Evolutionary conservation across 2,888 invertebrate species (phyloP), one percentile per base, ranked within the genome.

Genomic region (Tetrapedia diversipes): DNA sequence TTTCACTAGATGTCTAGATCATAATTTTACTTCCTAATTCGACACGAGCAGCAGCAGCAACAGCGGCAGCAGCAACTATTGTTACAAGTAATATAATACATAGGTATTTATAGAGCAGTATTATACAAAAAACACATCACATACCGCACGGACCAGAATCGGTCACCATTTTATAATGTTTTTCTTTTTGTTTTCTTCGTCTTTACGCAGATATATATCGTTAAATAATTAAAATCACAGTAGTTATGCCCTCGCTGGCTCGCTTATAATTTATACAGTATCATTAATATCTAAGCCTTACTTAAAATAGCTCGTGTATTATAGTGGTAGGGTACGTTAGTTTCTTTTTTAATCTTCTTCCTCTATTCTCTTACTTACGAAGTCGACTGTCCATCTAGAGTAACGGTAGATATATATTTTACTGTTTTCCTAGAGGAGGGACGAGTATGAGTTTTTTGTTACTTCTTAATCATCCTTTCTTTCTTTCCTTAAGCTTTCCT

Each of bases 221-320:
- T 91, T 91, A 91, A 91, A 91, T 91, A 91, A 91, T 91, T 91
- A 91, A 91, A 91, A 91, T 91, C 91, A 91, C 91, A 91, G 91
- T 91, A 91, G 91, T 91, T 90, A 91, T 91, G 91, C 91, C 91
- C 88, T 91, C 88, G 88, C 90, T 88, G 91, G 91, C 91, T 89
- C 88, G 87, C 91, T 90, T 90, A 90, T 85, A 90, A 91, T 91
- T 89, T 91, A 91, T 88, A 90, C 88, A 89, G 84, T 90, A 84
- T 87, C 79, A 65, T 85, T 89, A 89, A 89, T 82, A 83, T 86
- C 89, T 91, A 91, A 88, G 87, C 88, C 90, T 91, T 90, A 89
- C 85, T 86, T 84, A 87, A 83, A 86, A 86, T 90, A 91, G 88
- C 87, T 91, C 89, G 87, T 88, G 86, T 90, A 86, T 64, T 29